These are phyloP conservation scores for Thereva unica DNA, from an alignment of 2,888 invertebrate species.

Conservation along the genomic window DNA sequence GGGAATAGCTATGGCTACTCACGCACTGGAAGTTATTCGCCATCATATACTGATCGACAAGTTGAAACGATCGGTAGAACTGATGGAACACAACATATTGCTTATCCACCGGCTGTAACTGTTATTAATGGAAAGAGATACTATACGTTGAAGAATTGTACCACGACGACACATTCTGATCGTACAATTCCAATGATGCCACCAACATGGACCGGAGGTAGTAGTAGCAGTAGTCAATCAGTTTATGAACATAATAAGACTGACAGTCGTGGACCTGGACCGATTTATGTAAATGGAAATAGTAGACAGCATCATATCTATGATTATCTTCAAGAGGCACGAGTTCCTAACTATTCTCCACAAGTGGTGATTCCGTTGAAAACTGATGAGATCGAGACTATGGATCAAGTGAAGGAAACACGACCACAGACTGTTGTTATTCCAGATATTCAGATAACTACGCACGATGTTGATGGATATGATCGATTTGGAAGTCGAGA, in stretches of 20 bases:
- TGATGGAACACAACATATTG: constrained; percentile 52
- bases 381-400: constrained; percentile 16
- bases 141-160: constrained; percentile 54
- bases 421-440: constrained; percentile 11
- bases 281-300: constrained; percentile 15
- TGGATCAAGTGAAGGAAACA: constrained; percentile 39
- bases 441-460: constrained; percentile 32
- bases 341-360: constrained; percentile 52
- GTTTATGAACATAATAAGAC: constrained; percentile 44
- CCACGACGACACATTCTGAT: constrained; percentile 48
- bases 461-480: constrained; percentile 28
- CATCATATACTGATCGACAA: constrained; percentile 31
- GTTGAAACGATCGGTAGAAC: constrained; percentile 49
- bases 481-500: constrained; percentile 32
- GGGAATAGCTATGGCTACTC: constrained; percentile 6
- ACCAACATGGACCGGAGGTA: constrained; percentile 23
- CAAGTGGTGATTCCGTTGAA: constrained; percentile 43
- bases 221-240: neutral
- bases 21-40: neutral
- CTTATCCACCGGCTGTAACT: constrained; percentile 54
- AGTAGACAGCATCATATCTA: constrained; percentile 11
- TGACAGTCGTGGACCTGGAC: constrained; percentile 44
- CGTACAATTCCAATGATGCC: constrained; percentile 44
- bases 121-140: constrained; percentile 54
- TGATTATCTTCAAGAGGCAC: constrained; percentile 18